Evolutionary conservation across 2,113 vertebrate species (phyloP), one percentile per base, ranked within the genome.

Genomic region (Marmota flaviventris): DNA sequence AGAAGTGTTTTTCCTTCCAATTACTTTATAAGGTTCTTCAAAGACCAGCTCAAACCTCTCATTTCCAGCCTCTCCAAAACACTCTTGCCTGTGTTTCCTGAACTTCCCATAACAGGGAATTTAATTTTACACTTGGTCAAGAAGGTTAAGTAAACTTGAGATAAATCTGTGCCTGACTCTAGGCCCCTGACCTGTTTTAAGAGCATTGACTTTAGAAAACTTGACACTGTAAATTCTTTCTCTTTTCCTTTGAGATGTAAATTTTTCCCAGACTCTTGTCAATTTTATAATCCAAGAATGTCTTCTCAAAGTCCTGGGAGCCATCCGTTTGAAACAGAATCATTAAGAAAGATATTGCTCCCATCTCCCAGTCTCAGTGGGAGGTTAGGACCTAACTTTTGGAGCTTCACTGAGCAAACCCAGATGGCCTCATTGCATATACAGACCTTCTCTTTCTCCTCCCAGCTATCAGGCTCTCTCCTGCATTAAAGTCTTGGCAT

Each of bases 131-230:
- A 82, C 34, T 65, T 69, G 69, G 27, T 61, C 45, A 70, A 29
- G 18, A 89, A 83, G 53, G 37, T 37, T 69, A 76, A 67, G 20
- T 70, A 65, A 91, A 81, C 22, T 78, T 79, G 58, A 76, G 24
- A 85, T 27, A 67, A 53, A 8, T 39, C 83, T 58, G 17, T 85
- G 82, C 24, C 53, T n/a, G 16, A 42, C 32, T 77, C 24, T 25
- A 92, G 65, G 20, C 22, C 45, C n/a, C 42, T 84, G 22, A 48
- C 4, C 34, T 87, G 69, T 76, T 14, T 34, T 69, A 69, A 56
- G 2, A 75, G 27, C 48, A 82, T 58, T 85, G 85, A 85, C 53
- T 95, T 89, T 34, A 85, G 39, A 92, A 77, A 76, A 91, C 13
- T 76, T 85, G 25, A 1, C 34, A 85, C 18, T 94, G 8, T 69